Evolutionary conservation across 2,888 invertebrate species (phyloP).

Genomic region (Beris morrisii): DNA sequence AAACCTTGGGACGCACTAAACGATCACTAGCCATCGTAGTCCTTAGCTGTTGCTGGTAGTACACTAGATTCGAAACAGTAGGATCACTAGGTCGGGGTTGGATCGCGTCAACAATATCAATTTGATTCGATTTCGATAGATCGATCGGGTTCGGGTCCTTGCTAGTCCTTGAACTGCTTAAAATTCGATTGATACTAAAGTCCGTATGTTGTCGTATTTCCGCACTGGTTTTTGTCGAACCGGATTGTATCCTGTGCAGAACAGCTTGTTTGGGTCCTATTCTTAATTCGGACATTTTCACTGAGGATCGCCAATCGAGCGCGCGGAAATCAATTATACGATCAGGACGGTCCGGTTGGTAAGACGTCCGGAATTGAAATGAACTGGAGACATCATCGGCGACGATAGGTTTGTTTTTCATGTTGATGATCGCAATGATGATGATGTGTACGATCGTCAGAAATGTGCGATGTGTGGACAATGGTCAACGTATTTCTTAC

Average conservation of each 20-base stretch:
- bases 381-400: slow-evolving; percentile 18
- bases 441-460: slow-evolving; percentile 26
- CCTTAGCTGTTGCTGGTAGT: neutral
- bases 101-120: neutral
- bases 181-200: slow-evolving; percentile 54
- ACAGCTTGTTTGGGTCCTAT: slow-evolving; percentile 55
- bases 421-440: slow-evolving; percentile 8
- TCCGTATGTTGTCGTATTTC: slow-evolving; percentile 49
- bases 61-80: neutral
- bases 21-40: slow-evolving; percentile 38
- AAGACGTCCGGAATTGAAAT: slow-evolving; percentile 20
- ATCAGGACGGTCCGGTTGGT: neutral
- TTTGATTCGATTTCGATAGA: slow-evolving; percentile 15
- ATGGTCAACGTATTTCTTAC: slow-evolving; percentile 8
- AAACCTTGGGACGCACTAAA: slow-evolving; percentile 36
- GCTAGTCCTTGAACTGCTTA: slow-evolving; percentile 36
- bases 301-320: neutral
- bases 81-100: neutral
- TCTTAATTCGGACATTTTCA: slow-evolving; percentile 48
- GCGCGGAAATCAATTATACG: neutral
- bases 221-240: neutral
- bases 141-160: slow-evolving; percentile 23
- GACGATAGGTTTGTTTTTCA: slow-evolving; percentile 3
- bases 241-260: slow-evolving; percentile 48
- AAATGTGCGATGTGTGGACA: slow-evolving; percentile 22